Evolutionary conservation across 2,797 vertebrate species (phyloP), one percentile per base, ranked within the genome.

Genomic region (Notolepis coatsorum): DNA sequence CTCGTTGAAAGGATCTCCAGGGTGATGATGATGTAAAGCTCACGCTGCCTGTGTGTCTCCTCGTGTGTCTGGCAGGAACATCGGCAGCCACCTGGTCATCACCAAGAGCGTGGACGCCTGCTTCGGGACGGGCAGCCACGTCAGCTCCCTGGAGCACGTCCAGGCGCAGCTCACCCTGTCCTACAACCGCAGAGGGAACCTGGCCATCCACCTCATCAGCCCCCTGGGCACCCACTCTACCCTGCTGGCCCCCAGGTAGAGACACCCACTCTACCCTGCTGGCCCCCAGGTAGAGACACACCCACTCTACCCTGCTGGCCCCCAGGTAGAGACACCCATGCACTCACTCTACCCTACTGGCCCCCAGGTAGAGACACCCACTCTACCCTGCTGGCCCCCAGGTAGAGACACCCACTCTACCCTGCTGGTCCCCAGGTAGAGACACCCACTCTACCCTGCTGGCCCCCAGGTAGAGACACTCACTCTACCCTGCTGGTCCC

Each of bases 111-210:
- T 99, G 84, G 93, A 95, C 0, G 94, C 94, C 8, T 99, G 98
- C 88, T 52, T 83, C 0, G 95, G 95, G 1, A 93, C 92, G 63
- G 87, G 93, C 69, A 93, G 82, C 88, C 93, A 93, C 13, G 90
- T 99, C 86, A 93, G 89, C 25, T 92, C 92, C 3, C 86, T 99
- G 71, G 98, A 99, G 76, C 97, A 99, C 0, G 95, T 91, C 0
- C 97, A 99, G 82, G 97, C 97, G 2, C 88, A 93, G 62, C 95
- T 99, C 77, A 96, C 95, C 0, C 84, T 99, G 80, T 97, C 97
- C 75, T 99, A 98, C 90, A 99, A 97, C 86, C 93, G 95, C n/a
- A 92, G 98, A 0, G 98, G 98, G 3, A 96, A 97, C 89, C 86
- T 99, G 82, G 96, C 95, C 68, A 97, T 99, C 81, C 92, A 96